Evolutionary conservation across 2,888 invertebrate species (phyloP).

Genomic region (Leptinotarsa juncta): DNA sequence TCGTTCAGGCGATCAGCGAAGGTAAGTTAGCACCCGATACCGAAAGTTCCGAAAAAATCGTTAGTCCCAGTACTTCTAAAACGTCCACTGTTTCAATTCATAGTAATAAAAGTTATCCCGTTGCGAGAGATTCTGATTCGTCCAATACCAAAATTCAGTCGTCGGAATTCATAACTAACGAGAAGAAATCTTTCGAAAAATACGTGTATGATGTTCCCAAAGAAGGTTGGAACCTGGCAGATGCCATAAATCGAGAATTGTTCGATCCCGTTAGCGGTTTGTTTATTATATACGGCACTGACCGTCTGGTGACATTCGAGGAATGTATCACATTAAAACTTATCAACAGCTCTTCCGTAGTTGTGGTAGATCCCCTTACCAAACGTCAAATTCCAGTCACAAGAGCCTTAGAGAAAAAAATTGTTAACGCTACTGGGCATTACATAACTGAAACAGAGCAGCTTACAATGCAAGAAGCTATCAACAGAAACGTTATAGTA

Average conservation of each 20-base stretch:
- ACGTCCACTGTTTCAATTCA: conserved; percentile 51
- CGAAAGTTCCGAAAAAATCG: conserved; percentile 56
- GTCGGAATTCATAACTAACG: conserved; percentile 62
- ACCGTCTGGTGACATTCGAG: conserved; percentile 84
- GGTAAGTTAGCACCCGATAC: conserved; percentile 76
- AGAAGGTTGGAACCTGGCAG: conserved; percentile 85
- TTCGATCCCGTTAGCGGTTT: conserved; percentile 87
- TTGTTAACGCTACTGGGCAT: conserved; percentile 83
- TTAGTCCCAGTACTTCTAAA: conserved; percentile 49
- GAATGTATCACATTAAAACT: conserved; percentile 89
- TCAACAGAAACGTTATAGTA: conserved; percentile 74
- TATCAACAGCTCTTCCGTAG: conserved; percentile 85
- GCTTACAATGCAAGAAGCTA: conserved; percentile 81
- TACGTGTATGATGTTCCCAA: conserved; percentile 83
- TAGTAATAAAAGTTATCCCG: conserved; percentile 50
- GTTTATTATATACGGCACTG: conserved; percentile 88
- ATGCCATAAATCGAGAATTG: conserved; percentile 84
- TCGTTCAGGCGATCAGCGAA: conserved; percentile 82
- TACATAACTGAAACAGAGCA: conserved; percentile 72
- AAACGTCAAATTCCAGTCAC: conserved; percentile 76
- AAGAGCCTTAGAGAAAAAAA: conserved; percentile 81
- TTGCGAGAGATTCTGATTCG: conserved; percentile 5
- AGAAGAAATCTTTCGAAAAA: conserved; percentile 70
- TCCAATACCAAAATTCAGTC: conserved; percentile 26
- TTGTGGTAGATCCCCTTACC: conserved; percentile 82